phyloP scores from a whole-genome alignment of 2,888 invertebrate genomes.

The Petrophora chlorosata region DNA sequence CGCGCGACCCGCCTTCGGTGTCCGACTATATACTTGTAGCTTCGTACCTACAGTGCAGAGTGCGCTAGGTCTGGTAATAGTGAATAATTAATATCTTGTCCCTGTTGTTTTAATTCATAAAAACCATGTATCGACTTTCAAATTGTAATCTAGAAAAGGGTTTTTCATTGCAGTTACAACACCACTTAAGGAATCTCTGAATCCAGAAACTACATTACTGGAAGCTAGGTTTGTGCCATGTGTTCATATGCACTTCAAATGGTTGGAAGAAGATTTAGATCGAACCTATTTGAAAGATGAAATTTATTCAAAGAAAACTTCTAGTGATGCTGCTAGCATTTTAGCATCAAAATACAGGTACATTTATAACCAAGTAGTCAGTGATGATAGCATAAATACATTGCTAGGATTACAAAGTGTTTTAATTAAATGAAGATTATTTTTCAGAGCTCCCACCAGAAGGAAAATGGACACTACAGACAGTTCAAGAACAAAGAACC shows the following conservation, averaged over 20 bases:
- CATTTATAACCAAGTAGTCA: background rate
- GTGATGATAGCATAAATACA: no score
- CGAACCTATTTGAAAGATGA: slow-evolving; percentile 83
- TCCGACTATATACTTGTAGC: no score
- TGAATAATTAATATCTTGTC: no score
- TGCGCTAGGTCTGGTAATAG: no score
- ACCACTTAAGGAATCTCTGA: slow-evolving; percentile 90
- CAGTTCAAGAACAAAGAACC: slow-evolving; percentile 40
- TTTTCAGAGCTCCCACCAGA: slow-evolving; percentile 68
- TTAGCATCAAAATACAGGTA: slow-evolving; percentile 88
- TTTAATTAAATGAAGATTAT: slow-evolving; percentile 16
- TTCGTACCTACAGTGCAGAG: no score
- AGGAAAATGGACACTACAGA: slow-evolving; percentile 56
- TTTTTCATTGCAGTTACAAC: slow-evolving; percentile 86
- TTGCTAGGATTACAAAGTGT: no score
- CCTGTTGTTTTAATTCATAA: no score
- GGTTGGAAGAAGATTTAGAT: slow-evolving; percentile 61
- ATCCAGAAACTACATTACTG: slow-evolving; percentile 84
- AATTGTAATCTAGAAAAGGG: no score
- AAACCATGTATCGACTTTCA: no score
- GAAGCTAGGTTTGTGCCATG: slow-evolving; percentile 91
- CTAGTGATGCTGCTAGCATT: slow-evolving; percentile 86
- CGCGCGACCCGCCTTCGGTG: no score
- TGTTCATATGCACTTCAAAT: slow-evolving; percentile 89
- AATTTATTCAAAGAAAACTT: slow-evolving; percentile 84